These are phyloP conservation scores for Acanthopleura granulata DNA, from an alignment of 2,888 invertebrate species.

Conservation along the genomic window DNA sequence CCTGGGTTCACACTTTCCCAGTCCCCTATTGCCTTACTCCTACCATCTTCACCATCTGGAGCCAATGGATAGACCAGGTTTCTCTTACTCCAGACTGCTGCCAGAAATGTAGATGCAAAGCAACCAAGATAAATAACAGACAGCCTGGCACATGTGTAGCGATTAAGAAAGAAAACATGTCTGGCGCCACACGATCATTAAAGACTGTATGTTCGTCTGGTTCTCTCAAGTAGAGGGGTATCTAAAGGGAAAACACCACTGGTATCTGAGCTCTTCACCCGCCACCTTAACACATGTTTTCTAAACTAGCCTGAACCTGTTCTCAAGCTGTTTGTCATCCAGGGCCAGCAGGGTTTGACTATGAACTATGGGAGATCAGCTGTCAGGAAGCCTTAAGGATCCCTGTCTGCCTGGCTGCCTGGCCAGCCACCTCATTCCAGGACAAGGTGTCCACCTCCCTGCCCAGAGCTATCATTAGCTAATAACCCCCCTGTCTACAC, in stretches of 20 bases:
- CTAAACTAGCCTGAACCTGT: slow-evolving; percentile 16
- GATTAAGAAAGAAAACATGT: slow-evolving; percentile 53
- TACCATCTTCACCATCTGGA: not conserved
- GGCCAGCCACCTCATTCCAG: too few relatives aligned
- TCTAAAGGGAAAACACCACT: slow-evolving; percentile 36
- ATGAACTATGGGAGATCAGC: too few relatives aligned
- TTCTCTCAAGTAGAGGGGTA: slow-evolving; percentile 31
- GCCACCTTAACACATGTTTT: slow-evolving; percentile 11
- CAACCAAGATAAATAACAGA: slow-evolving; percentile 37
- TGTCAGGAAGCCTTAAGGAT: too few relatives aligned
- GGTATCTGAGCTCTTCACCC: slow-evolving; percentile 19
- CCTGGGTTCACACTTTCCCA: not conserved
- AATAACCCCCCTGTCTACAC: too few relatives aligned
- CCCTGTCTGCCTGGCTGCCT: too few relatives aligned
- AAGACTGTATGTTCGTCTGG: slow-evolving; percentile 35
- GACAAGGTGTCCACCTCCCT: too few relatives aligned
- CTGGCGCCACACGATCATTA: slow-evolving; percentile 51
- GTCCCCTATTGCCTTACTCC: not conserved
- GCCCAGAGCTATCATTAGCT: too few relatives aligned
- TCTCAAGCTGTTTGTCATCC: slow-evolving; percentile 1
- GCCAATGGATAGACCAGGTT: not conserved
- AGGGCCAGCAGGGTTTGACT: too few relatives aligned
- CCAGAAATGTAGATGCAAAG: slow-evolving; percentile 17
- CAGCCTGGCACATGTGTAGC: slow-evolving; percentile 46
- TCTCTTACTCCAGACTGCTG: not conserved